phyloP scores from a whole-genome alignment of 2,888 invertebrate species.

The Ceratothoa steindachneri region DNA sequence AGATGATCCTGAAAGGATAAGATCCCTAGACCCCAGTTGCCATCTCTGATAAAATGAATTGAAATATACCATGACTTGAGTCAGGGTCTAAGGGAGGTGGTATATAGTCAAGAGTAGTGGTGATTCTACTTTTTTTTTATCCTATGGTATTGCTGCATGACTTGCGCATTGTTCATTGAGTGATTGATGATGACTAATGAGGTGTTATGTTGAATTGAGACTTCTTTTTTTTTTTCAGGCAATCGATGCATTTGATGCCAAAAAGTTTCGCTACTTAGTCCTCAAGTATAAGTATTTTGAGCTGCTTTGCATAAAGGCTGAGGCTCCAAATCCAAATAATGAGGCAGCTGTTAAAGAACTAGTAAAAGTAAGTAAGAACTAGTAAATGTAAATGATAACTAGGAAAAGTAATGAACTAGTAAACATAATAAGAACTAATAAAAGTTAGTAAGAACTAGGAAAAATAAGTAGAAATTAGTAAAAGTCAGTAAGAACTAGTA shows the following conservation, averaged over 20 bases:
- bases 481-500: background rate
- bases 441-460: background rate
- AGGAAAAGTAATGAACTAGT: background rate
- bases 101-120: too few relatives aligned
- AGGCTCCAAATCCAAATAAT: slow-evolving; percentile 65
- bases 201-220: too few relatives aligned
- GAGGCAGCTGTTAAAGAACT: slow-evolving; percentile 92
- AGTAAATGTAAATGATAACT: slow-evolving; percentile 54
- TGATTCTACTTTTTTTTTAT: too few relatives aligned
- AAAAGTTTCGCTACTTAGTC: slow-evolving; percentile 79
- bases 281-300: slow-evolving; percentile 91
- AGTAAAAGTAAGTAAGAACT: slow-evolving; percentile 63
- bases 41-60: too few relatives aligned
- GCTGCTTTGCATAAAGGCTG: slow-evolving; percentile 88
- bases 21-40: too few relatives aligned
- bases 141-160: too few relatives aligned
- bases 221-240: slow-evolving; percentile 40
- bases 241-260: slow-evolving; percentile 70
- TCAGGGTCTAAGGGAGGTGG: too few relatives aligned
- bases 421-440: too few relatives aligned
- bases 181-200: too few relatives aligned
- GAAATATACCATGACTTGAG: too few relatives aligned
- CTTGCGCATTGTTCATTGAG: too few relatives aligned
- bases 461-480: background rate
- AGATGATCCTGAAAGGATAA: too few relatives aligned